These are phyloP conservation scores for Iselma pallidipennis DNA, from an alignment of 2,888 invertebrate genomes.

Conservation along the genomic window DNA sequence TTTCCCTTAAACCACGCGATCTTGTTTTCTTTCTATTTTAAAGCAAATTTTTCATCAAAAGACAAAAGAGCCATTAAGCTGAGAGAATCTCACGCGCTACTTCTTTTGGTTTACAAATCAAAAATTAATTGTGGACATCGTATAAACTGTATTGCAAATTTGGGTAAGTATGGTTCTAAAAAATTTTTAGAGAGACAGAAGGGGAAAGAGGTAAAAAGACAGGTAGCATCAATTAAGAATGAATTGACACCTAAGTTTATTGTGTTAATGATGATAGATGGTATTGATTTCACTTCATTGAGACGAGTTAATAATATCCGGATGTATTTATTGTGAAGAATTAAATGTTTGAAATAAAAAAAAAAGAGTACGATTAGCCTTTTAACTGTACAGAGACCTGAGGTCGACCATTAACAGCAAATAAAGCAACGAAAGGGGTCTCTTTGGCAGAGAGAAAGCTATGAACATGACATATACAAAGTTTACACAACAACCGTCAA, in stretches of 20 bases:
- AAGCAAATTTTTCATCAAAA: conserved; percentile 1
- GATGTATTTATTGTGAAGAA: background rate
- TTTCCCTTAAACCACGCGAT: conserved; percentile 39
- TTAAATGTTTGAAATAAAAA: background rate
- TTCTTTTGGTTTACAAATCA: conserved; percentile 13
- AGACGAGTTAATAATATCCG: too few species aligned
- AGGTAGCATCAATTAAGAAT: background rate
- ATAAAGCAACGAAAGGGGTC: background rate
- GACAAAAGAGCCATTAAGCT: conserved; percentile 16
- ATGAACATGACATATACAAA: background rate
- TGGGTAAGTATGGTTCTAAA: too few species aligned
- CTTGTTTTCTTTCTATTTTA: conserved; percentile 29
- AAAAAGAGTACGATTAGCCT: background rate
- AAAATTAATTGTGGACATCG: background rate
- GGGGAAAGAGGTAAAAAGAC: background rate
- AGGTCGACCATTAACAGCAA: background rate
- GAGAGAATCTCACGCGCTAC: conserved; percentile 29
- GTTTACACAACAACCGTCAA: background rate
- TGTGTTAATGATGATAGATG: too few species aligned
- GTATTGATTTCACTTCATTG: too few species aligned
- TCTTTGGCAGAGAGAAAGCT: background rate
- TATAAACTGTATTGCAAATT: background rate
- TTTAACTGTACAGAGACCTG: background rate
- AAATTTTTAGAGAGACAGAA: background rate
- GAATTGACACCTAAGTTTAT: too few species aligned